Percentiles rank a stretch among this genome's conserved stretches.
Evolutionary conservation across 2,113 vertebrate species (phyloP).

Genomic region (Jacana jacana): DNA sequence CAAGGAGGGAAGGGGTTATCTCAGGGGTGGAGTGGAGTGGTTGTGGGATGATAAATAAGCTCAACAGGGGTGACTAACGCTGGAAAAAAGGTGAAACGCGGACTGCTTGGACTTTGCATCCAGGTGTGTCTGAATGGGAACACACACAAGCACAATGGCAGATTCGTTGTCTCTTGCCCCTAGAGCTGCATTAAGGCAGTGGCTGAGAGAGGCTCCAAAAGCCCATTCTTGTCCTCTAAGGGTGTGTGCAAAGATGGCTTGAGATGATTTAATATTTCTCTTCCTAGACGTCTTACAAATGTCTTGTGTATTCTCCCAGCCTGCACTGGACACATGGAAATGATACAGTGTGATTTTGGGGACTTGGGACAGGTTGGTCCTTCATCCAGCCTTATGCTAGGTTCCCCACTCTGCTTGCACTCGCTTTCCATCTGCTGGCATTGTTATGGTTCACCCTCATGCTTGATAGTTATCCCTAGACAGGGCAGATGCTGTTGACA

Average conservation of each 20-base stretch:
- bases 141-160: fast-evolving
- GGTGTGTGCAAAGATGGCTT: not conserved
- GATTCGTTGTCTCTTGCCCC: not conserved
- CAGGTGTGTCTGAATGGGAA: not conserved
- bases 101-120: not conserved
- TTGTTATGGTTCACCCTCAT: not conserved
- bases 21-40: fast-evolving
- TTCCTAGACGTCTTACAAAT: not conserved
- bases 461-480: not conserved
- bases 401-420: not conserved
- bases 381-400: not conserved
- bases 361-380: not conserved
- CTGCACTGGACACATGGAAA: not conserved
- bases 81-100: fast-evolving
- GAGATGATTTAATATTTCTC: not conserved
- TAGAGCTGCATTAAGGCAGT: not conserved
- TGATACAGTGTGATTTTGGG: not conserved
- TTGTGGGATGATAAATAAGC: not conserved
- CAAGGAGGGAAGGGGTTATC: not conserved
- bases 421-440: not conserved
- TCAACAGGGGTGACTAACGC: not conserved
- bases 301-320: not conserved
- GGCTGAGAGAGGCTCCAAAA: not conserved
- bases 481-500: not conserved
- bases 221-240: not conserved